phyloP scores from a whole-genome alignment of 2,888 invertebrate genomes.

The Lomographa bimaculata region DNA sequence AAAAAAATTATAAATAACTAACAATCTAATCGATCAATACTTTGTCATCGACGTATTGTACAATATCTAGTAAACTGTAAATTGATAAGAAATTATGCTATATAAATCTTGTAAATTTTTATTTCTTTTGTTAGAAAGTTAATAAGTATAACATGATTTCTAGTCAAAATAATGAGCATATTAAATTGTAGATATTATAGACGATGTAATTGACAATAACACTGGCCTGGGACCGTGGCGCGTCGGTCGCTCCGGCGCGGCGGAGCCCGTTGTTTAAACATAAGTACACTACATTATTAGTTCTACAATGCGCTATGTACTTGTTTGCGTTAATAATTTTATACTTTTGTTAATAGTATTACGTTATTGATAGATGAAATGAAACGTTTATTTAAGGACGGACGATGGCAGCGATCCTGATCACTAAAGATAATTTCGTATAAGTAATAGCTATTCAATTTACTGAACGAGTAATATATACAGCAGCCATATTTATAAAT shows the following conservation, averaged over 20 bases:
- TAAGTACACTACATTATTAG: slow-evolving; percentile 68
- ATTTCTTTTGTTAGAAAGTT: slow-evolving; percentile 78
- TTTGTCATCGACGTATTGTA: slow-evolving; percentile 77
- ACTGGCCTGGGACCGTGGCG: slow-evolving; percentile 68
- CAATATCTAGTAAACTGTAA: slow-evolving; percentile 77
- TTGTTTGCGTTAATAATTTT: slow-evolving; percentile 63
- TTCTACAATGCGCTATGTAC: slow-evolving; percentile 49
- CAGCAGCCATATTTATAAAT: slow-evolving; percentile 55
- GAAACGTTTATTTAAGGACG: slow-evolving; percentile 29
- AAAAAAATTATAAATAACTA: slow-evolving; percentile 39
- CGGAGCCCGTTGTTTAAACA: slow-evolving; percentile 58
- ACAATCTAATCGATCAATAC: slow-evolving; percentile 47
- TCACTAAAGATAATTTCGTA: slow-evolving; percentile 24
- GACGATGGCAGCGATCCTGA: slow-evolving; percentile 8
- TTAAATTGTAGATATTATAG: slow-evolving; percentile 78
- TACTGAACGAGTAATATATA: slow-evolving; percentile 32
- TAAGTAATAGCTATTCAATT: slow-evolving; percentile 31
- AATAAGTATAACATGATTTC: slow-evolving; percentile 82
- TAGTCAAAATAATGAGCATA: slow-evolving; percentile 84
- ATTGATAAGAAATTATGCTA: slow-evolving; percentile 77
- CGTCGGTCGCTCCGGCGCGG: neutral
- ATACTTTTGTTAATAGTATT: slow-evolving; percentile 56
- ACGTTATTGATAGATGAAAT: slow-evolving; percentile 43
- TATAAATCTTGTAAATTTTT: slow-evolving; percentile 73
- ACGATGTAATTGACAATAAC: slow-evolving; percentile 82